A percentile compares a stretch with the other conserved stretches of the same genome.
phyloP scores from a whole-genome alignment of 2,888 invertebrate genomes.

The Callyntrura sp. region DNA sequence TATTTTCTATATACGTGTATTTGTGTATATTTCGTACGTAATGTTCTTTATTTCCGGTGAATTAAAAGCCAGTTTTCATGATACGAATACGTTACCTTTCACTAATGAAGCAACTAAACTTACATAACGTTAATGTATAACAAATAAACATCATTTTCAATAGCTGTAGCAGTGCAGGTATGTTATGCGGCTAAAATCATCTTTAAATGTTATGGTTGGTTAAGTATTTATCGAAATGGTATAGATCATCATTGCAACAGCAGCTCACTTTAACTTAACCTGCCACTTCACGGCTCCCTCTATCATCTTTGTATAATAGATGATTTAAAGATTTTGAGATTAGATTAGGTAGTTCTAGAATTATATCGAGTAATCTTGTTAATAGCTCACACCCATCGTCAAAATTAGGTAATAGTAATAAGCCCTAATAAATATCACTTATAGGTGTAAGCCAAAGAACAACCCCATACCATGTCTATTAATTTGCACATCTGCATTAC shows the following conservation, averaged over 20 bases:
- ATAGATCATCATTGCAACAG: not conserved
- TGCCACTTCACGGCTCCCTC: no score
- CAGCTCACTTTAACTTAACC: not conserved
- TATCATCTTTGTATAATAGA: not conserved
- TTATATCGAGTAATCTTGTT: no score
- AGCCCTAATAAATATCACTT: not conserved
- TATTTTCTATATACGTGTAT: not conserved
- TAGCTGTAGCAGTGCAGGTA: no score
- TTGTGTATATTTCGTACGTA: not conserved
- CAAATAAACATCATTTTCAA: no score
- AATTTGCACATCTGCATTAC: no score
- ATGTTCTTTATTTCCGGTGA: constrained; percentile 19
- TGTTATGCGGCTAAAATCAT: not conserved
- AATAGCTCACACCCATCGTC: not conserved
- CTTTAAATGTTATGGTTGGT: no score
- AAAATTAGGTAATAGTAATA: not conserved
- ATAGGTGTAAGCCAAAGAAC: not conserved
- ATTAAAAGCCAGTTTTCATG: constrained; percentile 44
- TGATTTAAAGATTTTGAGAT: not conserved
- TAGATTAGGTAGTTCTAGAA: not conserved
- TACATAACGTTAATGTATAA: not conserved
- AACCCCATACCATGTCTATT: no score
- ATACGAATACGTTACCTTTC: constrained; percentile 54
- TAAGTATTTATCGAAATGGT: not conserved
- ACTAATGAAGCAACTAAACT: not conserved